Conservation (phyloP, 1,140 invertebrate species). For the Trachymyrmex cornetzi region DNA sequence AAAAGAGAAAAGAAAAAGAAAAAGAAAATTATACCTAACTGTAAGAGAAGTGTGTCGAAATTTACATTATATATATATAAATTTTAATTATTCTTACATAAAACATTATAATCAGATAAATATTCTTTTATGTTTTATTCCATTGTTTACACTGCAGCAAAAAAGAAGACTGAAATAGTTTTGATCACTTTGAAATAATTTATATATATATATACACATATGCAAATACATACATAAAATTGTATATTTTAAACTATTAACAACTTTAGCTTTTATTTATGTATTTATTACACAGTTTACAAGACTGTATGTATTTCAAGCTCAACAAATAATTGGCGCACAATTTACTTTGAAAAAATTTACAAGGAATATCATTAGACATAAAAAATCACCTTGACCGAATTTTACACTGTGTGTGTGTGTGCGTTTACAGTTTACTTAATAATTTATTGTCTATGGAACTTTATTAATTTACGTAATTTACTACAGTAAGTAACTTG, state of each 20-base stretch:
- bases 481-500: neutral
- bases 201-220: neutral
- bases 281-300: neutral
- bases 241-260: constrained; percentile 10
- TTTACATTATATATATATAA: too few species aligned
- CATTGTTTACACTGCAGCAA: neutral
- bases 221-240: neutral
- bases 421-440: neutral
- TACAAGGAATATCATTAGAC: too few species aligned
- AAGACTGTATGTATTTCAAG: too few species aligned
- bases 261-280: neutral
- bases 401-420: too few species aligned
- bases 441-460: constrained; percentile 6
- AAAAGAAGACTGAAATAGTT: neutral
- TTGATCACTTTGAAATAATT: neutral
- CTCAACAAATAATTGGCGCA: too few species aligned
- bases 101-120: too few species aligned
- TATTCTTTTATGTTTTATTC: too few species aligned
- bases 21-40: neutral
- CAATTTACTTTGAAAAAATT: too few species aligned
- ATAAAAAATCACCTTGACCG: too few species aligned
- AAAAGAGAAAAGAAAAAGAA: neutral
- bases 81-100: too few species aligned
- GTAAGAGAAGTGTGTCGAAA: too few species aligned
- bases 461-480: neutral